These are phyloP conservation scores for Caenorhabditis tropicalis DNA, from an alignment of 1,140 invertebrate genomes.

Conservation along the genomic window DNA sequence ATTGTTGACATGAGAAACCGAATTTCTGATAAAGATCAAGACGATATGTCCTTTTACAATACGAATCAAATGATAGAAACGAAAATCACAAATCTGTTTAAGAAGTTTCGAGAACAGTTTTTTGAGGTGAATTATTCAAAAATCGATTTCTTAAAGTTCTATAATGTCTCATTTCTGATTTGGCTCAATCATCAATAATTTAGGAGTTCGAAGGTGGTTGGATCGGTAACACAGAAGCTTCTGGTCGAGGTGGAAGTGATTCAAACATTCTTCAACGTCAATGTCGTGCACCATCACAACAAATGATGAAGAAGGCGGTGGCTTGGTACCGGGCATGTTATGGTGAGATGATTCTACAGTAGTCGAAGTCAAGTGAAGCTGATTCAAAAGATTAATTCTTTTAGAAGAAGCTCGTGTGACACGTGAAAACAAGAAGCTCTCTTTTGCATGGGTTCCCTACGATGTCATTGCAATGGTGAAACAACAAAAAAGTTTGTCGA, in stretches of 20 bases:
- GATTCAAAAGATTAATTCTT: not conserved
- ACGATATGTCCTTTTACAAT: conserved; percentile 59
- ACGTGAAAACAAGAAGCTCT: conserved; percentile 43
- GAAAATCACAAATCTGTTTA: conserved; percentile 17
- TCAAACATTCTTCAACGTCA: conserved; percentile 30
- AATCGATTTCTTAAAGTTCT: too few species aligned
- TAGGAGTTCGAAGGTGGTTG: conserved; percentile 46
- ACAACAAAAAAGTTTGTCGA: not conserved
- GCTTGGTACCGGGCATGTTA: conserved; percentile 56
- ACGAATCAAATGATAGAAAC: conserved; percentile 56
- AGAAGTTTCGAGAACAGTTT: conserved; percentile 34
- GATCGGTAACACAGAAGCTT: not conserved
- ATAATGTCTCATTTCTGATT: too few species aligned
- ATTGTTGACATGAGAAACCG: conserved; percentile 55
- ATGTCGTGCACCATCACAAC: not conserved
- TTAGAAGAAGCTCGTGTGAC: not conserved
- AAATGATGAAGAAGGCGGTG: conserved; percentile 49
- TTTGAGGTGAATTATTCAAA: conserved; percentile 42
- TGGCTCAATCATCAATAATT: not conserved
- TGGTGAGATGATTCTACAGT: not conserved
- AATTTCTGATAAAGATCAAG: conserved; percentile 57
- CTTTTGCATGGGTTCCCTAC: conserved; percentile 47
- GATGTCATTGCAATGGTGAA: conserved; percentile 44
- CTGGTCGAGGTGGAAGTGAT: not conserved
- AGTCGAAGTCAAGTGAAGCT: not conserved